phyloP scores from a whole-genome alignment of 2,113 vertebrate genomes.

The Odocoileus hemionus region DNA sequence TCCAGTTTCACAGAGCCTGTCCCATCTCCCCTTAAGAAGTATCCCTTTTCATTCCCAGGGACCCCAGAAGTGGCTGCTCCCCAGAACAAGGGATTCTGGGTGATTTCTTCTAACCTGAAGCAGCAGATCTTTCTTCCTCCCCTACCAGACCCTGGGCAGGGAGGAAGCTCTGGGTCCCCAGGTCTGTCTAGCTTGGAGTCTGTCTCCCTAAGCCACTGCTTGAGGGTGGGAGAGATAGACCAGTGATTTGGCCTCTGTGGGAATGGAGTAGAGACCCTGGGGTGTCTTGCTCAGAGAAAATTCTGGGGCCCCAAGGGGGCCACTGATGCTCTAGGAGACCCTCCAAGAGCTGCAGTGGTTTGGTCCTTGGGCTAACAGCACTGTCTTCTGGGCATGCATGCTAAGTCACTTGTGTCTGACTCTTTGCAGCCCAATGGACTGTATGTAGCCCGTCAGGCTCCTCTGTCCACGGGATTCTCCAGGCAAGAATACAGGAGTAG shows the following conservation, averaged over 20 bases:
- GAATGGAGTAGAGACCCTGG: not conserved
- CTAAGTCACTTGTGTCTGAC: not conserved
- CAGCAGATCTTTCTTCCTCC: not conserved
- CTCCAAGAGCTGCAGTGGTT: not conserved
- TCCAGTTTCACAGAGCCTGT: not conserved
- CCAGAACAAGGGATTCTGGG: not conserved
- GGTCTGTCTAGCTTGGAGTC: not conserved
- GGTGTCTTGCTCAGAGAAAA: not conserved
- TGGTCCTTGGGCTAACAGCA: not conserved
- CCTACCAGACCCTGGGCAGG: not conserved
- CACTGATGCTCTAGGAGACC: not conserved
- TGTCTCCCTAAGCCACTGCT: not conserved
- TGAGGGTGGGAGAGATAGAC: not conserved
- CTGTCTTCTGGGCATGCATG: not conserved
- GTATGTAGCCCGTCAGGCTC: not conserved
- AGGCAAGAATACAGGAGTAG: not conserved
- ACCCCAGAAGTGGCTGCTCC: not conserved
- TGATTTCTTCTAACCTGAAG: not conserved
- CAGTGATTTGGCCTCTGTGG: not conserved
- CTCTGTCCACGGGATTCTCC: not conserved
- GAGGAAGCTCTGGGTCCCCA: not conserved
- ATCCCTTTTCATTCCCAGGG: not conserved
- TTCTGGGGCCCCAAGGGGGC: no score
- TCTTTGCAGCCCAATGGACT: not conserved
- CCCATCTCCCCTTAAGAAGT: not conserved